Percentiles rank a stretch among this genome's conserved stretches.
Conservation (phyloP, 2,888 invertebrate genomes). For the Siphlonurus alternatus region DNA sequence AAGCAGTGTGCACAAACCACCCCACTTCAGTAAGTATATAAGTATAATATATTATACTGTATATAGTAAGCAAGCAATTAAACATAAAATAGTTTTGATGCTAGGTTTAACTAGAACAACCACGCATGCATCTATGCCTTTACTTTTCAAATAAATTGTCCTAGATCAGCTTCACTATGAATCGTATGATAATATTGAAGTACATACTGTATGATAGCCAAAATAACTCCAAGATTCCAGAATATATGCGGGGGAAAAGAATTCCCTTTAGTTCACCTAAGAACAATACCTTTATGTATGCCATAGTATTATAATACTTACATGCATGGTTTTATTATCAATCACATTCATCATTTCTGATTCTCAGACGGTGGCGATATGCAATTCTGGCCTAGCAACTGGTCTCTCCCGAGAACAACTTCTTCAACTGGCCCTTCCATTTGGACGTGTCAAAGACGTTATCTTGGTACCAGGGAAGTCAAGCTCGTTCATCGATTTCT, state of each 20-base stretch:
- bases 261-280: no score
- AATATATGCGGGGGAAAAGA: no score
- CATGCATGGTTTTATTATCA: background rate
- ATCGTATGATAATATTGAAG: no score
- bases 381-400: conserved; percentile 74
- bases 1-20: background rate
- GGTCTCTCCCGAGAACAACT: conserved; percentile 52
- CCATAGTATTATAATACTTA: no score
- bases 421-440: conserved; percentile 31
- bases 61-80: background rate
- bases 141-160: no score
- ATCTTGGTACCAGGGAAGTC: conserved; percentile 63
- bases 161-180: no score
- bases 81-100: background rate
- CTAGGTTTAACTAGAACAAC: no score
- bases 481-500: conserved; percentile 56
- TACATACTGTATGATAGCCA: no score
- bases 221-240: no score
- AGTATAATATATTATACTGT: no score
- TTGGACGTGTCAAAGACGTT: conserved; percentile 39
- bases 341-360: conserved; percentile 9
- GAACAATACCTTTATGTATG: no score
- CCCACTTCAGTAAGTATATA: background rate
- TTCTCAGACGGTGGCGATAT: conserved; percentile 54
- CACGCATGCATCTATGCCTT: no score